Base-by-base conservation (phyloP, 2,113 vertebrate species). In the Seriola dumerili region DNA sequence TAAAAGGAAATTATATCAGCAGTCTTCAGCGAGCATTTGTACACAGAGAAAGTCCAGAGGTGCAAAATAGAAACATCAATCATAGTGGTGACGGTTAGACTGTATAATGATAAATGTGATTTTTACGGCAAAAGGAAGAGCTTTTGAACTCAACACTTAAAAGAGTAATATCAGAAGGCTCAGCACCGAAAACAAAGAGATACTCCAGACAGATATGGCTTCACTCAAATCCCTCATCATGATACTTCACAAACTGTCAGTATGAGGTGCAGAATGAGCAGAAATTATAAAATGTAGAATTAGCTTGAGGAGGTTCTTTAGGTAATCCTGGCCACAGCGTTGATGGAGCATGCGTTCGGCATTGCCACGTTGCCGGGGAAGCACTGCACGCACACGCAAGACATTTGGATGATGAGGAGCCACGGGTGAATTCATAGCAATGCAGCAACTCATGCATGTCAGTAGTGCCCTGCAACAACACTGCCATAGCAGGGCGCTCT, bases 381-480 rank as follows among this genome's bases (percentile, higher is more conserved):
- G 91, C 90, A 85, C 88, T 85, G 88, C 85, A 90, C 85, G 63
- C 85, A 86, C 77, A 89, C 88, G 59, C 85, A 87, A 89, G 88
- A 85, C 73, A 82, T 63, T 80, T 36, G 61, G 64, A 88, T 81
- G 86, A 87, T 63, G 52, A 89, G 67, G 87, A 90, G 85, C 85
- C 70, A 63, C 54, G 38, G 48, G 74, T 87, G 75, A 85, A 67
- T 69, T 89, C 80, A 84, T 78, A 92, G 91, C 91, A 89, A 83
- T 85, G 90, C 91, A 94, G 92, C 90, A 89, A 90, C 83, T 80
- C 93, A 95, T 95, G 95, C 95, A 94, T 88, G 88, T 69, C 83
- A 84, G 76, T 72, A 44, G 88, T 84, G 88, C 72, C 88, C 92
- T 80, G 91, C 80, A 91, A 85, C 59, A 84, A 86, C 93, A 91